Conservation (phyloP, 30 jellyfish, hydroid and myxozoan species). For the Hydra vulgaris region DNA sequence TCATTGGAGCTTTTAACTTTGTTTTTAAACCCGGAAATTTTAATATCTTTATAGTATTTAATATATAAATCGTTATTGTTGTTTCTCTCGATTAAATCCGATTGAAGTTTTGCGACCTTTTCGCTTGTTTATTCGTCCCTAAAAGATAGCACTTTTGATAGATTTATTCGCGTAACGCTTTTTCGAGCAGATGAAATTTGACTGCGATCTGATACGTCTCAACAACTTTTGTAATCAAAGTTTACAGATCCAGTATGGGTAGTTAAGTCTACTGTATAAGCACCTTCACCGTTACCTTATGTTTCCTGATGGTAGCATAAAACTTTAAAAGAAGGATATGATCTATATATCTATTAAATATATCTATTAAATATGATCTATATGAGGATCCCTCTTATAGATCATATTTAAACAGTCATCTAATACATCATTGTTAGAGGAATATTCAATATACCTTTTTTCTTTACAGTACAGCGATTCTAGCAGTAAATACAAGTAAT, state of each 20-base stretch:
- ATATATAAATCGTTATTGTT: background rate
- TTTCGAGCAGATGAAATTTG: background rate
- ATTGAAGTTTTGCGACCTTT: background rate
- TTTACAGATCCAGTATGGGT: background rate
- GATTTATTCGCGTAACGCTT: background rate
- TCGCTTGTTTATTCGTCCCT: background rate
- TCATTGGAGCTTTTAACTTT: background rate
- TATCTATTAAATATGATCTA: no score
- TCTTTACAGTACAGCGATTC: background rate
- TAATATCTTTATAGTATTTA: background rate
- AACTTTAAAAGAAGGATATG: no score
- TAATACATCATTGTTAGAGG: background rate
- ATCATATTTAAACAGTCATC: background rate
- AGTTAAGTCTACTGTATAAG: background rate
- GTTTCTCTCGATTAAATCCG: background rate
- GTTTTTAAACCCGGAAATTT: background rate
- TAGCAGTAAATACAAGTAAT: background rate
- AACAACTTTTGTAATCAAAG: background rate
- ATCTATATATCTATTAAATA: no score
- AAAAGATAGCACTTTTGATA: background rate
- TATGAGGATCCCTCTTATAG: background rate
- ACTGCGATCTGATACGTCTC: background rate
- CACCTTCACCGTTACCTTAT: background rate
- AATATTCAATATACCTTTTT: background rate
- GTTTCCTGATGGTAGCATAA: background rate